Base-by-base conservation (phyloP, 2,113 vertebrate genomes). In the Amphilophus citrinellus region DNA sequence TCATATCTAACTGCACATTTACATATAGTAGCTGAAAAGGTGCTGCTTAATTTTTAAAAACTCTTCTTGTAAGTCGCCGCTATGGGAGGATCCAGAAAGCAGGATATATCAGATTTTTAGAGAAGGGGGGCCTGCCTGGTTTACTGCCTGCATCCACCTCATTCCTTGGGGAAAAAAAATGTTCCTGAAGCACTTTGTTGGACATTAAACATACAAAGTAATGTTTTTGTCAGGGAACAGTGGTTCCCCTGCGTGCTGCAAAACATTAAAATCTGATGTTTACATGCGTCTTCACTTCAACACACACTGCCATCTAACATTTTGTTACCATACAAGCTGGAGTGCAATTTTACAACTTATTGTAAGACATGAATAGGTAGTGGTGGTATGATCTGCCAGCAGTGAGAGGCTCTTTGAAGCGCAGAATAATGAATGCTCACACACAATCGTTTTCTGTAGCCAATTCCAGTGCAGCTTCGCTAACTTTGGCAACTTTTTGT, bases 401-500 rank as follows among this genome's bases (percentile, higher is more conserved):
- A 56, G 1, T 56, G 47, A 5, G 3, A 32, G 68, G 27, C 68
- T 73, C 47, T 73, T 73, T 73, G 68, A 73, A 32, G 47, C 6
- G n/a, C 68, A 73, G 68, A 56, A 56, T 73, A 73, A 73, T 56
- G 47, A 73, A 53, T 56, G 47, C 68, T 73, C 68, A 2, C 3
- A 73, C 66, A 73, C 47, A 56, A 1, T 56, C 17, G 0, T 56
- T 56, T 73, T 10, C 27, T 0, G 3, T 6, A 53, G 66, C 44
- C 27, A 73, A 56, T 73, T 73, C 68, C 27, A 56, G 68, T 56
- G 68, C 17, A 32, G 68, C 27, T 73, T 27, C 18, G n/a, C 68
- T 56, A 73, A 73, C 32, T 73, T 73, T 50, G 65, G 15, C 5
- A 11, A 50, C 15, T 71, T 71, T 50, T 71, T 73, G 66, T 53